These are phyloP conservation scores for Macrotrachela quadricornifera DNA, from an alignment of 1,140 invertebrate species.

Conservation along the genomic window DNA sequence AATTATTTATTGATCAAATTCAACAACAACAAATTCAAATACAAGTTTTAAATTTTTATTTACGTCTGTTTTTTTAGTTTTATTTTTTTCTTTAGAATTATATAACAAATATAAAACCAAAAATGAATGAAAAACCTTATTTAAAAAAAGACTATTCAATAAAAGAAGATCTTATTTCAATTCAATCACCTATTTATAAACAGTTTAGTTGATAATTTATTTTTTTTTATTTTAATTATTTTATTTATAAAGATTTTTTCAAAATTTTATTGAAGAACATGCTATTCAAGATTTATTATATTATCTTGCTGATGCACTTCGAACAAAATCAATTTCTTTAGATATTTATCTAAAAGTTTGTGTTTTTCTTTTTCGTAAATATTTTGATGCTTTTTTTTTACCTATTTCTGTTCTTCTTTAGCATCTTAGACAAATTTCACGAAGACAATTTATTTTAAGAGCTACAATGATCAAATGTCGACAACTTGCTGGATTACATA, in stretches of 20 bases:
- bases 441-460: slow-evolving; percentile 79
- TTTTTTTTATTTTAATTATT: too few relatives aligned
- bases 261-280: slow-evolving; percentile 87
- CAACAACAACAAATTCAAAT: slow-evolving; percentile 7
- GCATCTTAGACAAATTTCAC: slow-evolving; percentile 74
- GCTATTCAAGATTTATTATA: slow-evolving; percentile 95
- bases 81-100: slow-evolving; percentile 58
- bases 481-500: slow-evolving; percentile 52
- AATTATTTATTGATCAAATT: too few relatives aligned
- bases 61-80: too few relatives aligned
- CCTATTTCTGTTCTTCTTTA: slow-evolving; percentile 17
- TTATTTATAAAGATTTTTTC: too few relatives aligned
- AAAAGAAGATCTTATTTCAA: slow-evolving; percentile 85
- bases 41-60: background rate
- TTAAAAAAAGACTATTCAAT: slow-evolving; percentile 47
- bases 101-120: slow-evolving; percentile 55
- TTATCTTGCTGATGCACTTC: slow-evolving; percentile 81
- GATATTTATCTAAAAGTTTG: slow-evolving; percentile 5
- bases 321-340: slow-evolving; percentile 22
- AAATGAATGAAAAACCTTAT: slow-evolving; percentile 54
- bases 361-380: background rate
- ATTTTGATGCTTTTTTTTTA: background rate
- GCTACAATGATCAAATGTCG: slow-evolving; percentile 87
- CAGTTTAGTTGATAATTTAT: too few relatives aligned
- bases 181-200: slow-evolving; percentile 81